Evolutionary conservation across 2,797 vertebrate genomes (phyloP).

Genomic region (Danio jaintianensis): DNA sequence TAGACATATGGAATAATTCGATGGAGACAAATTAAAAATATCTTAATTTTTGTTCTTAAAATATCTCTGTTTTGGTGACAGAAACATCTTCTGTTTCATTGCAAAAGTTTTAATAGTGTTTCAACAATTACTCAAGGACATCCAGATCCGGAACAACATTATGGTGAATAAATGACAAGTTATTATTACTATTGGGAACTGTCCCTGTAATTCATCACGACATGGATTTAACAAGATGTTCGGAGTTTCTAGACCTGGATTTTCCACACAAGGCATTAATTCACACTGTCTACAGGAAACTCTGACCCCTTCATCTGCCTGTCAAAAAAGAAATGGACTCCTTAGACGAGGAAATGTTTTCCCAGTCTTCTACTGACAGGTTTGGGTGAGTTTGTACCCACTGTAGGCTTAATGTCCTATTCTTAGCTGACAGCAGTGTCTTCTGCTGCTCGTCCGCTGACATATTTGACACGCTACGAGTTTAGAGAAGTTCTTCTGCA

Average conservation of each 20-base stretch:
- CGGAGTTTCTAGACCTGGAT: not conserved
- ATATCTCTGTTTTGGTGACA: no score
- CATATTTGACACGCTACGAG: slow-evolving; percentile 10
- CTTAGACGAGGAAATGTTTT: not conserved
- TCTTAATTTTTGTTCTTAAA: no score
- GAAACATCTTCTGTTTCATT: no score
- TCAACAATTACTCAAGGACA: no score
- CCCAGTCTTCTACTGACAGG: not conserved
- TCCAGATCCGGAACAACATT: no score
- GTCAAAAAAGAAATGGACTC: not conserved
- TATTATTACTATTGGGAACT: no score
- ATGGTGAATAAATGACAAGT: no score
- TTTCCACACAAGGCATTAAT: not conserved
- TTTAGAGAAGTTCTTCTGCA: not conserved
- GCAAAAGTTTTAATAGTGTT: no score
- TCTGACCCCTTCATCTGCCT: slow-evolving; percentile 11
- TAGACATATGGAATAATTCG: no score
- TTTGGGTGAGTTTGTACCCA: not conserved
- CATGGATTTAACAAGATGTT: not conserved
- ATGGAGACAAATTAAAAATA: no score
- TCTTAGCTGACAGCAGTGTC: slow-evolving; percentile 12
- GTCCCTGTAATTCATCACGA: not conserved
- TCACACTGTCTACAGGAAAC: not conserved
- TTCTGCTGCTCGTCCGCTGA: not conserved
- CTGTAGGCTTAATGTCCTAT: slow-evolving; percentile 20